phyloP scores from a whole-genome alignment of 2,113 vertebrate species.

The Hemiscyllium ocellatum region DNA sequence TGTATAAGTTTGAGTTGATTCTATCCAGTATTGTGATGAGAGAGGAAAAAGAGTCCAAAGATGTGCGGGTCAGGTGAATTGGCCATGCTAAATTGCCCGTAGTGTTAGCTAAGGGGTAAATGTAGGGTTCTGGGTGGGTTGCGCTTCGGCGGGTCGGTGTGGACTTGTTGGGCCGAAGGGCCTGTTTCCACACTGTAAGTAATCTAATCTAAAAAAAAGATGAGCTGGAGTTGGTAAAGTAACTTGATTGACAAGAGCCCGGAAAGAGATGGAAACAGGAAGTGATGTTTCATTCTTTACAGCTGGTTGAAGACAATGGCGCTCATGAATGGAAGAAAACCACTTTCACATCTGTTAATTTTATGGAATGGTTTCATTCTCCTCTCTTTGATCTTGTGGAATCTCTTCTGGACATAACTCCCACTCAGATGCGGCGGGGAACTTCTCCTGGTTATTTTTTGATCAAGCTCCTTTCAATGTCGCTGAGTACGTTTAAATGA shows the following conservation, averaged over 20 bases:
- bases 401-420: no score
- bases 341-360: background rate
- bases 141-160: no score
- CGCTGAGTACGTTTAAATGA: background rate
- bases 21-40: background rate
- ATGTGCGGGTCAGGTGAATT: no score
- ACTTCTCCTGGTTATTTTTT: background rate
- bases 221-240: background rate
- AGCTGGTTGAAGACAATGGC: background rate
- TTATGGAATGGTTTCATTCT: background rate
- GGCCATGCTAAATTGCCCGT: no score
- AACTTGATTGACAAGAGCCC: background rate
- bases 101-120: no score
- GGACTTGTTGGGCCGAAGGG: no score
- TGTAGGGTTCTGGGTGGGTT: no score
- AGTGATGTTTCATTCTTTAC: background rate
- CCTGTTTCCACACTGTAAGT: no score
- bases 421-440: no score
- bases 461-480: background rate
- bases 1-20: background rate
- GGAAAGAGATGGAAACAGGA: no score
- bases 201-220: no score
- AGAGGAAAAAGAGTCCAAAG: background rate
- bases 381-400: background rate
- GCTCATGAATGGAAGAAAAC: background rate